Conservation (phyloP, 2,113 vertebrate species). For the Gobiocypris rarus region DNA sequence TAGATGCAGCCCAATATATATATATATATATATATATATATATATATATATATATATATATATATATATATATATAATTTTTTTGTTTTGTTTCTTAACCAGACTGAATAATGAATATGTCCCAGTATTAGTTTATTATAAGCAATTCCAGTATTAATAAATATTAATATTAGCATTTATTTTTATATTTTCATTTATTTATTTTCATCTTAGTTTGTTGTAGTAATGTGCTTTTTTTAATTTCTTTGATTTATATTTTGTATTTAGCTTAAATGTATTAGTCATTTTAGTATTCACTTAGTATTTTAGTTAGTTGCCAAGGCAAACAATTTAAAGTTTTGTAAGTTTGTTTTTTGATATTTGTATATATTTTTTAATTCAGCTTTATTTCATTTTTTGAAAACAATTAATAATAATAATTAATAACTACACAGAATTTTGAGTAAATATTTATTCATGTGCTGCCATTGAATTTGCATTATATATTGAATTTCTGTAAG, state of each 20-base stretch:
- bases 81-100: background rate
- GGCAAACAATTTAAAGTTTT: too few relatives aligned
- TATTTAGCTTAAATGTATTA: background rate
- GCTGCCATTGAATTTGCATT: background rate
- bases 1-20: too few relatives aligned
- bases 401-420: background rate
- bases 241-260: background rate
- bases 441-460: background rate
- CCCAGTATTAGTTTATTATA: background rate
- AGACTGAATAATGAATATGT: background rate
- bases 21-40: too few relatives aligned
- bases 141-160: too few relatives aligned
- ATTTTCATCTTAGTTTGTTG: too few relatives aligned
- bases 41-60: too few relatives aligned
- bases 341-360: background rate
- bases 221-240: background rate
- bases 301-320: too few relatives aligned
- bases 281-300: background rate
- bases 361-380: background rate
- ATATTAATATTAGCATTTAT: too few relatives aligned
- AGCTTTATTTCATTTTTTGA: background rate
- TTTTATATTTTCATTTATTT: too few relatives aligned
- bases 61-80: too few relatives aligned
- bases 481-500: background rate
- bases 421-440: background rate